A percentile compares a stretch with the other conserved stretches of the same genome.
Conservation (phyloP, 2,113 vertebrate species). For the Alligator mississippiensis region DNA sequence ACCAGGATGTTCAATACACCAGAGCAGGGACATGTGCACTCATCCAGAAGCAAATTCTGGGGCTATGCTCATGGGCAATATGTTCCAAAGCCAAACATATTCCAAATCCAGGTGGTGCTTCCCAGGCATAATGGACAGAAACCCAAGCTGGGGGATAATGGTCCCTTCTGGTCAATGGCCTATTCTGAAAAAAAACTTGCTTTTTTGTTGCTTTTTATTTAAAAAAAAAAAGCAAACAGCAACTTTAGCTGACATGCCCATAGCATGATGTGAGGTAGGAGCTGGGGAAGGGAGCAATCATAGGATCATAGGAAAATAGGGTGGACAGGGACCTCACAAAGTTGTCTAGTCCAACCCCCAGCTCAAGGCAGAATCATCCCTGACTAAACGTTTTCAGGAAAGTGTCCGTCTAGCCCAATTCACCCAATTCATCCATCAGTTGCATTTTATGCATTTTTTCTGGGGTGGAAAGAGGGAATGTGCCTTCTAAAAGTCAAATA, state of each 20-base stretch:
- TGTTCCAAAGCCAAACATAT: not conserved
- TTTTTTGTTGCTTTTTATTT: not conserved
- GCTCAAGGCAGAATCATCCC: too few relatives aligned
- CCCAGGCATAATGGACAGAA: not conserved
- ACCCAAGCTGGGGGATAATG: rapidly evolving
- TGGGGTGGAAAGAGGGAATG: too few relatives aligned
- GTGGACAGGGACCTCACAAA: too few relatives aligned
- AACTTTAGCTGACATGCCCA: not conserved
- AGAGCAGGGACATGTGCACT: not conserved
- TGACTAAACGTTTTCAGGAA: too few relatives aligned
- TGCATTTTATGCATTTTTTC: too few relatives aligned
- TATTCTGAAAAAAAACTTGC: too few relatives aligned
- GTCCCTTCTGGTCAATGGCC: not conserved
- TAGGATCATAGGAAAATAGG: too few relatives aligned
- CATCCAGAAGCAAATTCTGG: not conserved
- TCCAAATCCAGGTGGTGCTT: not conserved
- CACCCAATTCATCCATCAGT: too few relatives aligned
- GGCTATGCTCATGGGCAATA: not conserved
- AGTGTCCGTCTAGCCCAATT: too few relatives aligned
- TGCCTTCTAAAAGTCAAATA: too few relatives aligned
- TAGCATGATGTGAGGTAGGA: not conserved
- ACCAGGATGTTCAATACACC: not conserved
- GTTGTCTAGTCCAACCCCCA: too few relatives aligned
- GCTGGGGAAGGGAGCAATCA: not conserved
- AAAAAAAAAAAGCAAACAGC: not conserved